These are phyloP conservation scores for Cephalopholis sonnerati DNA, from an alignment of 2,113 vertebrate genomes.

Conservation along the genomic window DNA sequence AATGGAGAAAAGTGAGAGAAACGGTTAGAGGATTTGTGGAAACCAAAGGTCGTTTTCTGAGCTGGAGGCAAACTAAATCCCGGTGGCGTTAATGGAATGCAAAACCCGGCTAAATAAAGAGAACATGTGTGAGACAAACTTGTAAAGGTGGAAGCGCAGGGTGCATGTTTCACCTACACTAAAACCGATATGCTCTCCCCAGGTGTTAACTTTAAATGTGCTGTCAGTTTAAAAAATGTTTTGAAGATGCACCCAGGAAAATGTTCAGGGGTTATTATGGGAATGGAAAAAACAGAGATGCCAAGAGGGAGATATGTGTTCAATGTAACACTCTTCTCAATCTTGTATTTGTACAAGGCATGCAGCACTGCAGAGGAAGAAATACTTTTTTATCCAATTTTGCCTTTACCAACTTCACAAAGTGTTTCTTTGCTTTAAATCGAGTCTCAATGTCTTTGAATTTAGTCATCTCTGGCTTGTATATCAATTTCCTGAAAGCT, in stretches of 20 bases:
- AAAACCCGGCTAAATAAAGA: slow-evolving; percentile 58
- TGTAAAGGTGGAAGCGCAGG: slow-evolving; percentile 11
- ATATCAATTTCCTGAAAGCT: neutral
- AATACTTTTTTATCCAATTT: neutral
- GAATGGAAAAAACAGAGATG: neutral
- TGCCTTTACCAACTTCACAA: neutral
- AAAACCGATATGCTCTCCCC: slow-evolving; percentile 6
- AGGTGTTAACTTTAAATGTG: slow-evolving; percentile 15
- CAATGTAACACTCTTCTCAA: neutral
- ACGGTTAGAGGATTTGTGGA: slow-evolving; percentile 38
- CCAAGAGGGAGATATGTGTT: neutral
- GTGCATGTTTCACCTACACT: slow-evolving; percentile 21
- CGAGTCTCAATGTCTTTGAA: neutral
- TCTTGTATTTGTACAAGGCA: neutral
- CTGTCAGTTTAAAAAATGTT: slow-evolving; percentile 33
- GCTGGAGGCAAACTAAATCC: slow-evolving; percentile 51
- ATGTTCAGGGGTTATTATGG: neutral
- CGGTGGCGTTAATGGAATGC: slow-evolving; percentile 35
- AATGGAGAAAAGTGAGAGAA: slow-evolving; percentile 44
- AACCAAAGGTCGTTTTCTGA: slow-evolving; percentile 48
- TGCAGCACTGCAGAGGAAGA: neutral
- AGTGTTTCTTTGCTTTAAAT: neutral
- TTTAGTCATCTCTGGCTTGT: neutral
- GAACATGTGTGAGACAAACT: slow-evolving; percentile 25
- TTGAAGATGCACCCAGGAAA: slow-evolving; percentile 9